These are phyloP conservation scores for Rhinichthys klamathensis DNA, from an alignment of 2,113 vertebrate species.

Conservation along the genomic window DNA sequence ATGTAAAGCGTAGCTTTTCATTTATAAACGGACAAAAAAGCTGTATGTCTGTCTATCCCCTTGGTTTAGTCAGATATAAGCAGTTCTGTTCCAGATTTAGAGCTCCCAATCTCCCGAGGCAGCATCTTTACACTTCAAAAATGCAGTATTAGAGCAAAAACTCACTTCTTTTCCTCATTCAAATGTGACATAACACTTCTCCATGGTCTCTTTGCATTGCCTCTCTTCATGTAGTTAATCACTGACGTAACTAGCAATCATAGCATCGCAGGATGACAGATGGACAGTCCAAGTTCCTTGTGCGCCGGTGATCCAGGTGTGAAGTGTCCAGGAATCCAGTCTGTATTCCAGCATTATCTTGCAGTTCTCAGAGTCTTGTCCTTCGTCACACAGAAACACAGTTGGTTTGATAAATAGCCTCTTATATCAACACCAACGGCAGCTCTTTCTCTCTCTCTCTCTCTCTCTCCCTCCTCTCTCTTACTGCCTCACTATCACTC, in stretches of 20 bases:
- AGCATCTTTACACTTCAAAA: slow-evolving; percentile 25
- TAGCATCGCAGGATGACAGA: slow-evolving; percentile 60
- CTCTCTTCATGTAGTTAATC: slow-evolving; percentile 56
- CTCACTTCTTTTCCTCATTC: slow-evolving; percentile 49
- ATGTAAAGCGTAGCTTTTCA: not conserved
- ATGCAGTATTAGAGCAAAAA: slow-evolving; percentile 50
- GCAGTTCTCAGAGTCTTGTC: slow-evolving; percentile 72
- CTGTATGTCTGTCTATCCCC: not conserved
- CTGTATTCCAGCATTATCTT: slow-evolving; percentile 58
- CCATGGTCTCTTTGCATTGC: slow-evolving; percentile 55
- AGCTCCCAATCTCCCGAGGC: slow-evolving; percentile 8
- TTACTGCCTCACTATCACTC: slow-evolving; percentile 39
- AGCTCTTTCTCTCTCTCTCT: slow-evolving; percentile 49
- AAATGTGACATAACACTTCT: slow-evolving; percentile 52
- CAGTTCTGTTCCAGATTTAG: slow-evolving; percentile 35
- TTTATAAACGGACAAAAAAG: not conserved
- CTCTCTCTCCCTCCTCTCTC: slow-evolving; percentile 40
- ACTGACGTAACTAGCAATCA: slow-evolving; percentile 66
- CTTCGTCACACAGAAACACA: slow-evolving; percentile 69
- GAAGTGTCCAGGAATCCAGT: slow-evolving; percentile 63
- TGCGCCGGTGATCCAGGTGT: slow-evolving; percentile 45
- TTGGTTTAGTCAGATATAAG: slow-evolving; percentile 20
- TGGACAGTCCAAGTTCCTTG: slow-evolving; percentile 50
- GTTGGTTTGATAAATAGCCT: slow-evolving; percentile 69
- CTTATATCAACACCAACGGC: slow-evolving; percentile 75